Conservation (phyloP, 2,113 vertebrate species). For the Platysternon megacephalum region DNA sequence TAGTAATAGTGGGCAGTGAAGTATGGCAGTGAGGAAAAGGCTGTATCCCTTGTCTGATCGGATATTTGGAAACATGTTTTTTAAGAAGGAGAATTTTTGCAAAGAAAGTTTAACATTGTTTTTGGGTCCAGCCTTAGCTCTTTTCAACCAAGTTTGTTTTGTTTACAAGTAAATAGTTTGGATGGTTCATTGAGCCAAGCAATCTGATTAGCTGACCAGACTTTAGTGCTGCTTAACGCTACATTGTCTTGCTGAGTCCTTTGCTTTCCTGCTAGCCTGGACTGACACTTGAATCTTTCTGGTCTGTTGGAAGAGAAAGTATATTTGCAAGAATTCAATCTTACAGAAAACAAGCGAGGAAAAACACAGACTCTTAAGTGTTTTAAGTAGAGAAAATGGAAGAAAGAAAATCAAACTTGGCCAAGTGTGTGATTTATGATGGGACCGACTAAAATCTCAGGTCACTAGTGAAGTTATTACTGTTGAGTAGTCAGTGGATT, state of each 20-base stretch:
- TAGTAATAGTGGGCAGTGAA: not conserved
- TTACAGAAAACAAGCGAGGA: not conserved
- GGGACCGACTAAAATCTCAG: fast-evolving
- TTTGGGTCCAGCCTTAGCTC: not conserved
- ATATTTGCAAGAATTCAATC: not conserved
- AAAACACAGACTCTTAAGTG: fast-evolving
- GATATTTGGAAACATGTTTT: not conserved
- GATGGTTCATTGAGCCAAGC: fast-evolving
- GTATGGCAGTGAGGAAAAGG: not conserved
- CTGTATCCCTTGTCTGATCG: not conserved
- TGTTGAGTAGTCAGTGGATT: not conserved
- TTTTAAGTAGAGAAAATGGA: not conserved
- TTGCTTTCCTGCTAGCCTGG: not conserved
- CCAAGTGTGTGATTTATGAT: fast-evolving
- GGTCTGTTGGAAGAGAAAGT: not conserved
- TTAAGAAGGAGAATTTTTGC: not conserved
- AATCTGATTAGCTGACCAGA: fast-evolving
- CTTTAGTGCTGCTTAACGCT: not conserved
- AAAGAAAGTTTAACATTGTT: not conserved
- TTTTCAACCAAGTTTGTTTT: not conserved
- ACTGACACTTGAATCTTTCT: not conserved
- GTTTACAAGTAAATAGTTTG: not conserved
- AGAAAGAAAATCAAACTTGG: not conserved
- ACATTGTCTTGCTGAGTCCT: fast-evolving
- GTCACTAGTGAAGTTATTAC: not conserved